phyloP scores from a whole-genome alignment of 1,140 invertebrate genomes.

The Diabrotica virgifera region DNA sequence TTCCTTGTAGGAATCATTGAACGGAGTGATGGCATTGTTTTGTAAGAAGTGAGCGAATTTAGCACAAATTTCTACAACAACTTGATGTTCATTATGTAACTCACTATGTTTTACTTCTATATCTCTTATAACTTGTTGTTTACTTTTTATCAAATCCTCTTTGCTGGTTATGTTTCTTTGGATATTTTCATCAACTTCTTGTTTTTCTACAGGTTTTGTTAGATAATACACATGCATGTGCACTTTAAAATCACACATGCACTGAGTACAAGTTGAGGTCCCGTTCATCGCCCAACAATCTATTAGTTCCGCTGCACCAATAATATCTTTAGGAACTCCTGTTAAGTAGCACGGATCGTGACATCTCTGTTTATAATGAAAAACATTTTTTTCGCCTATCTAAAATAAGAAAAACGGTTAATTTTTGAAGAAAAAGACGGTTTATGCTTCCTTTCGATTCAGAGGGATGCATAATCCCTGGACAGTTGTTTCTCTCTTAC shows the following conservation, averaged over 20 bases:
- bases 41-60: slow-evolving; percentile 37
- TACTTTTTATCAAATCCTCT: slow-evolving; percentile 25
- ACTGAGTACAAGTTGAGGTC: slow-evolving; percentile 31
- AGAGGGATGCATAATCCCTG: too few species aligned
- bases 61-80: slow-evolving; percentile 32
- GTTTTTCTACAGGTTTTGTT: slow-evolving; percentile 27
- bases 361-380: slow-evolving; percentile 42
- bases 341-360: slow-evolving; percentile 40
- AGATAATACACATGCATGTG: slow-evolving; percentile 41
- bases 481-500: too few species aligned
- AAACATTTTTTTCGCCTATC: slow-evolving; percentile 36
- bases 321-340: slow-evolving; percentile 38
- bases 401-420: slow-evolving; percentile 27
- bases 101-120: slow-evolving; percentile 23
- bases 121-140: slow-evolving; percentile 23
- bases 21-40: slow-evolving; percentile 37
- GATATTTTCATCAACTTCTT: slow-evolving; percentile 28
- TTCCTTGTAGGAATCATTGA: slow-evolving; percentile 36
- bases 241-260: slow-evolving; percentile 31
- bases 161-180: slow-evolving; percentile 27
- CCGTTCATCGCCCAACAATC: slow-evolving; percentile 38
- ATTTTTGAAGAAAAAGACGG: too few species aligned
- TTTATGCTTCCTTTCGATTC: too few species aligned
- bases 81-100: slow-evolving; percentile 29
- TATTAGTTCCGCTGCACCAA: slow-evolving; percentile 34